Base-by-base conservation (phyloP, 1,140 invertebrate genomes). In the Drosophila truncata region DNA sequence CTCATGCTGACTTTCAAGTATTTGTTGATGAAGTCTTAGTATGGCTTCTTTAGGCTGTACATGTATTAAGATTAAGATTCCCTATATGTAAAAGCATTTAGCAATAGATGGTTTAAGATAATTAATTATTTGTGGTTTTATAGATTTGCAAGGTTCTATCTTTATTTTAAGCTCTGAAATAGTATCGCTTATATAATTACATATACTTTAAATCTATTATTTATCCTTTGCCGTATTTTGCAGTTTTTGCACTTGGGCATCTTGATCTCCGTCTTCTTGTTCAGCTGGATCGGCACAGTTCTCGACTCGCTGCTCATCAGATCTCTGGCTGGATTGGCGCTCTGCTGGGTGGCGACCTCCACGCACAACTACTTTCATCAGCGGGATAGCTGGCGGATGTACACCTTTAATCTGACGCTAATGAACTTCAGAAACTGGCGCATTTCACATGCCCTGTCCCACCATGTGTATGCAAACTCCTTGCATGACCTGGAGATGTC, bases 291-390 rank as follows among this genome's bases (percentile, higher is more conserved):
- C 1, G 93, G 94, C 29, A 95, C 94, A 3, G 85, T 85, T 79
- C 73, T 85, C 13, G 84, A 93, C 67, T 94, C 91, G n/a, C 83
- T 85, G 46, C n/a, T 92, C 0, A 31, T 94, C 4, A 93, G 91
- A 4, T 18, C 93, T 2, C 3, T 94, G 3, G 79, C 94, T 70
- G 96, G 94, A 0, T 47, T 95, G 8, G 90, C 94, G 18, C 82
- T 97, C 2, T 92, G 93, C 20, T 94, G 95, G 86, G 91, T 95
- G 0, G 92, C 93, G 4, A 94, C 95, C 35, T 94, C 93, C 23
- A 94, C 95, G 0, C 97, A 98, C 84, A 98, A 98, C 93, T 98
- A 96, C 86, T 95, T 97, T 37, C 97, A 98, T 86, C 94, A 95
- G 85, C 94, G 94, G 14, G 95, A 98, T 79, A 97, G 94, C 84